Conservation (phyloP, 92 coral and sea anemone species). For the Zoanthus sociatus region DNA sequence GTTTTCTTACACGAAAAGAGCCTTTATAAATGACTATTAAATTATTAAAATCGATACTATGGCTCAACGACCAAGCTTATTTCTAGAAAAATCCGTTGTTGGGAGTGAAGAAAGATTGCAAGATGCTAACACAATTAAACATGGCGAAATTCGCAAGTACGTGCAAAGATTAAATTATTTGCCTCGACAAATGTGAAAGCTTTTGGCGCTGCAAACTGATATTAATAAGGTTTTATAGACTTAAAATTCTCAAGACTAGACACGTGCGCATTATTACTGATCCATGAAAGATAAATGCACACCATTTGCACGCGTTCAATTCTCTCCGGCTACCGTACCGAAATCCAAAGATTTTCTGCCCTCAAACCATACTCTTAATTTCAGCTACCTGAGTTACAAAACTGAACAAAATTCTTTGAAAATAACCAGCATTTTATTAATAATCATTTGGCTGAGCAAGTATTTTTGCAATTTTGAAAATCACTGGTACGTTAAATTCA, state of each 20-base stretch:
- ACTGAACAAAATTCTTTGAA: not conserved
- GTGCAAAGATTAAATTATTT: not conserved
- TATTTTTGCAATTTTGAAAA: conserved; percentile 19
- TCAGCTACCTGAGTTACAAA: not conserved
- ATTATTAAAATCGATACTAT: too few relatives aligned
- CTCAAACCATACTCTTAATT: not conserved
- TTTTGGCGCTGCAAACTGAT: not conserved
- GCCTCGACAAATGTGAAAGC: not conserved
- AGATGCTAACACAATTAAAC: too few relatives aligned
- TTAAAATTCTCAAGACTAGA: not conserved
- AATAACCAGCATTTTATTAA: not conserved
- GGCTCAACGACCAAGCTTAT: too few relatives aligned
- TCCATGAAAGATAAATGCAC: conserved; percentile 30
- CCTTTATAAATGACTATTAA: too few relatives aligned
- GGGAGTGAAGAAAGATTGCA: too few relatives aligned
- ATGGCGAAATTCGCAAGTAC: too few relatives aligned
- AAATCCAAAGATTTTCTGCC: not conserved
- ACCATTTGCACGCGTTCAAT: conserved; percentile 17
- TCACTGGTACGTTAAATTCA: conserved; percentile 35
- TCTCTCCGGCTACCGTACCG: not conserved
- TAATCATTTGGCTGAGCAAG: conserved; percentile 18
- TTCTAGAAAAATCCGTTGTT: too few relatives aligned
- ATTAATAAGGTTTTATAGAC: not conserved
- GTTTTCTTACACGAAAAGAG: too few relatives aligned
- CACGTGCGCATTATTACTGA: conserved; percentile 37